phyloP scores from a whole-genome alignment of 2,888 invertebrate species.

The Prosapia bicincta region DNA sequence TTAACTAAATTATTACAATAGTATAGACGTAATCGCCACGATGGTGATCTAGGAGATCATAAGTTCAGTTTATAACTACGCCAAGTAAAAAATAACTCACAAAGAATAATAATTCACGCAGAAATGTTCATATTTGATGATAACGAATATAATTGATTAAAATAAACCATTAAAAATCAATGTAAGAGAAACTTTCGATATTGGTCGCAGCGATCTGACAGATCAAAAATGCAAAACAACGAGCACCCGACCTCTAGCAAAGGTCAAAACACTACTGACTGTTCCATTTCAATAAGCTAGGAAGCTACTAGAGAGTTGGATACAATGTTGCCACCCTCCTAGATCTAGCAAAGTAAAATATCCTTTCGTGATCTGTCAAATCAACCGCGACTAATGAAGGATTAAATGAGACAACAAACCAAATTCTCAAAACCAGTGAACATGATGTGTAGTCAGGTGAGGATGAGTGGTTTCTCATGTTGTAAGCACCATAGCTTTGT shows the following conservation, averaged over 20 bases:
- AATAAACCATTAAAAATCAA: neutral
- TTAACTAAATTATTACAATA: too few species aligned
- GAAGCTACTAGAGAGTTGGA: neutral
- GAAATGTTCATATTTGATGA: too few species aligned
- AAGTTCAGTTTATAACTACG: too few species aligned
- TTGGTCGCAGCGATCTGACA: neutral
- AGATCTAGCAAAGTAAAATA: neutral
- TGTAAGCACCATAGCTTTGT: too few species aligned
- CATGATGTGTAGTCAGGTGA: too few species aligned
- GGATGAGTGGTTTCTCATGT: too few species aligned
- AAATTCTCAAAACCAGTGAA: too few species aligned
- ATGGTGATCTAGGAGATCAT: too few species aligned
- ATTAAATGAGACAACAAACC: neutral
- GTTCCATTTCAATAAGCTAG: neutral
- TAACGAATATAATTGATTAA: neutral
- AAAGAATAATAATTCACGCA: too few species aligned
- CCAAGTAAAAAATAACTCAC: too few species aligned
- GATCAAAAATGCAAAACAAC: neutral
- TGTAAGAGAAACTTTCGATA: neutral
- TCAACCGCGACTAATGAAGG: neutral
- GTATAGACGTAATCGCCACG: neutral
- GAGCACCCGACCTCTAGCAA: neutral
- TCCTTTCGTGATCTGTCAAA: neutral
- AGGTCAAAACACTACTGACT: neutral
- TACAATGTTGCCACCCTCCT: neutral